Evolutionary conservation across 2,113 vertebrate species (phyloP).

Genomic region (Xenopus laevis): DNA sequence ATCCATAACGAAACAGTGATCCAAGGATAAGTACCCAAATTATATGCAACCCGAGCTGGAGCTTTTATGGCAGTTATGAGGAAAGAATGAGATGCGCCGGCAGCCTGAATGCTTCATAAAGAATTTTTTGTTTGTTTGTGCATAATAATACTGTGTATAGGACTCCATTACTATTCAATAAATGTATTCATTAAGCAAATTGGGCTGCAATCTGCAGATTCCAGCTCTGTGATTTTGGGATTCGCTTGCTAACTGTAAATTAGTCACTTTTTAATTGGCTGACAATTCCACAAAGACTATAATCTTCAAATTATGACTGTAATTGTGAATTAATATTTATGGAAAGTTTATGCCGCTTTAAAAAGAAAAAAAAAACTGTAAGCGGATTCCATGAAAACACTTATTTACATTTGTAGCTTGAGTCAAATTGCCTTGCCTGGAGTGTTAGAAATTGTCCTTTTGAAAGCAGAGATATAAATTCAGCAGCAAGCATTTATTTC

Average conservation of each 20-base stretch:
- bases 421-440: constrained; percentile 32
- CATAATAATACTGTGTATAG: constrained; percentile 46
- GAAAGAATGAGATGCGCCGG: constrained; percentile 28
- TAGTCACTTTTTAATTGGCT: constrained; percentile 47
- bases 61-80: constrained; percentile 29
- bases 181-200: constrained; percentile 48
- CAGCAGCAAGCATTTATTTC: constrained; percentile 31
- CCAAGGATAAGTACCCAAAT: constrained; percentile 29
- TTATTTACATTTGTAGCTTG: constrained; percentile 39
- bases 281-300: constrained; percentile 45
- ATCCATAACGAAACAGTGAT: constrained; percentile 22
- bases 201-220: constrained; percentile 44
- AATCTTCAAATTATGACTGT: constrained; percentile 47
- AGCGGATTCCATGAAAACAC: constrained; percentile 21
- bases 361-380: constrained; percentile 3
- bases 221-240: constrained; percentile 44
- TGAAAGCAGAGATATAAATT: constrained; percentile 34
- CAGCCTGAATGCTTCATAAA: constrained; percentile 38
- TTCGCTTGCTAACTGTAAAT: constrained; percentile 46
- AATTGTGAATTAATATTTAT: constrained; percentile 48
- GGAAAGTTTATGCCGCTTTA: constrained; percentile 40
- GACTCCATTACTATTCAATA: constrained; percentile 46
- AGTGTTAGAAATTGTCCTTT: constrained; percentile 40
- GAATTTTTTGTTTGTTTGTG: constrained; percentile 43
- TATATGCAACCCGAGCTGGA: constrained; percentile 20